A percentile compares a stretch with the other conserved stretches of the same genome.
Conservation (phyloP, 1,140 invertebrate species). For the Bombus fervidus region DNA sequence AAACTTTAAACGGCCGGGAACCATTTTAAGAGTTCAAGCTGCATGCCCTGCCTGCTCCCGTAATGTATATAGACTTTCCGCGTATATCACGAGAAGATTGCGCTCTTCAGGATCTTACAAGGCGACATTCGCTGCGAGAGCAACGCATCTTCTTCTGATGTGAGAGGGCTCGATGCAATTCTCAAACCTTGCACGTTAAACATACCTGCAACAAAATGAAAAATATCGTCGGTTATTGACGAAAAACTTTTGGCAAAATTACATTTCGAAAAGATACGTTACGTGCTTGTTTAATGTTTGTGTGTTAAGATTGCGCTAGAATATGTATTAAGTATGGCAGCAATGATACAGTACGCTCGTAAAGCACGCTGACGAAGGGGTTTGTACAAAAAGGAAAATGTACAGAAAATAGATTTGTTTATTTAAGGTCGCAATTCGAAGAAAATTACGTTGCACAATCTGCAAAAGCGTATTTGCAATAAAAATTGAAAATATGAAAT, state of each 20-base stretch:
- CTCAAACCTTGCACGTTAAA: background rate
- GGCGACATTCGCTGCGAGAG: background rate
- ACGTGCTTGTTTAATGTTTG: background rate
- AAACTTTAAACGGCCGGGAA: conserved; percentile 71
- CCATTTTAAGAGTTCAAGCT: conserved; percentile 69
- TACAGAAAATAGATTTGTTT: background rate
- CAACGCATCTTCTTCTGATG: background rate
- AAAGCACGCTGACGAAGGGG: too few relatives aligned
- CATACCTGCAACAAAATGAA: conserved; percentile 57
- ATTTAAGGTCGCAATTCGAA: background rate
- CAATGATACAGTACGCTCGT: background rate
- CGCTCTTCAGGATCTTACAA: conserved; percentile 32
- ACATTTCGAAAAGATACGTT: background rate
- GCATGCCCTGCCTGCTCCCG: conserved; percentile 34
- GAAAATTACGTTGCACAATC: background rate
- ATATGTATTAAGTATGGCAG: background rate
- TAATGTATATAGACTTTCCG: conserved; percentile 58
- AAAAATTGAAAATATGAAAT: background rate
- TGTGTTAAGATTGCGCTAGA: background rate
- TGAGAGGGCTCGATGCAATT: background rate
- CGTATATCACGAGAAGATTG: conserved; percentile 57
- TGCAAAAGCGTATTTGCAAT: too few relatives aligned
- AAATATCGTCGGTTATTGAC: background rate
- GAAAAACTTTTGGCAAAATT: background rate
- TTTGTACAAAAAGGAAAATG: background rate